Evolutionary conservation across 2,113 vertebrate genomes (phyloP), one percentile per base, ranked within the genome.

Genomic region (Pogonocichla stellata): DNA sequence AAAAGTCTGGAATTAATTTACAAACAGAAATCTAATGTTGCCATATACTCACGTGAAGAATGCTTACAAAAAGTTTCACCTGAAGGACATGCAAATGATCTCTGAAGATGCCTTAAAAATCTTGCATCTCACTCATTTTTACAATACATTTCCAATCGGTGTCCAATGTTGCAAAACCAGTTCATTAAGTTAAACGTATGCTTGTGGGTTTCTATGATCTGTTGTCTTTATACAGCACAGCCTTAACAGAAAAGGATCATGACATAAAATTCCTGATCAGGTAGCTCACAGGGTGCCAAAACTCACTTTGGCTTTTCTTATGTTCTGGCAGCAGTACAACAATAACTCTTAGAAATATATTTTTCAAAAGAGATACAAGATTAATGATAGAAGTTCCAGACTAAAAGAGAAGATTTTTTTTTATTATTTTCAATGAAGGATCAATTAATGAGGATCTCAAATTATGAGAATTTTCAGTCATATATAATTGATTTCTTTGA

Each of bases 301-400:
- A 90, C 28, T 86, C 82, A 77, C 73, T 71, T 88, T 80, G 60
- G 51, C 26, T 62, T 92, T 94, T 77, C 83, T 88, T 57, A 80
- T 66, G 62, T 93, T 95, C 88, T 56, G 82, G 67, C 91, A 88
- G 18, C 9, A 92, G 53, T 31, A 78, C 19, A 74, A 64, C 19
- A 47, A 29, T 33, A 60, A 48, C 42, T 86, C 88, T 50, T 40
- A 69, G 42, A 90, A 81, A 81, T 12, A 8, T 6, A 53, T 51
- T 93, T 93, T 96, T 95, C 67, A 88, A 94, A 92, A 57, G 78
- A 67, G 19, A 70, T 89, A 83, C 45, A 11, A 96, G 28, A 83
- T 85, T 82, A 95, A 36, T 74, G 67, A 86, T 20, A 90, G 54
- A 96, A 94, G 10, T 78, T 71, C 6, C 23, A 74, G 45, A 86